Evolutionary conservation across 2,113 vertebrate genomes (phyloP).

Genomic region (Mus pahari): DNA sequence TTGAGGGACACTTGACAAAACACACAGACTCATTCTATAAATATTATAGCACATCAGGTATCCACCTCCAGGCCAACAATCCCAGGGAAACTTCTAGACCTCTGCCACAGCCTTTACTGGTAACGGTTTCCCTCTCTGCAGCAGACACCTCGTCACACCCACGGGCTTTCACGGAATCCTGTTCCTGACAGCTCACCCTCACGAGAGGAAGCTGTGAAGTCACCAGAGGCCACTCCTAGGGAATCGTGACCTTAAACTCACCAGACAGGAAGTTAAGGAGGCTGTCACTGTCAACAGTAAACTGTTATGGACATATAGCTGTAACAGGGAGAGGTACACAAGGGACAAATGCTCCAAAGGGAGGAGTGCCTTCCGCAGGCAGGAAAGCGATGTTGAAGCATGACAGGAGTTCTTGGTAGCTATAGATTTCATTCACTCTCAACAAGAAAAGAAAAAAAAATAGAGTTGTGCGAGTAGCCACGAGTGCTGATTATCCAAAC

Average conservation of each 20-base stretch:
- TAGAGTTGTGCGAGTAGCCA: not conserved
- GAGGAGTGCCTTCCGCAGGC: too few species aligned
- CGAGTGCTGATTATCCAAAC: not conserved
- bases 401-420: not conserved
- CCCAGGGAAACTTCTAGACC: not conserved
- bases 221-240: not conserved
- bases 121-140: not conserved
- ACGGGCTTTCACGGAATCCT: not conserved
- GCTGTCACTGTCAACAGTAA: not conserved
- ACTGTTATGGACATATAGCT: not conserved
- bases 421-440: not conserved
- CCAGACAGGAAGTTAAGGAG: constrained; percentile 58
- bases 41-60: not conserved
- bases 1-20: not conserved
- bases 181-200: constrained; percentile 12
- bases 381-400: not conserved
- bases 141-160: not conserved
- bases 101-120: not conserved
- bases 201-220: constrained; percentile 7
- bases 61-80: not conserved
- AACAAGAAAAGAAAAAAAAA: not conserved
- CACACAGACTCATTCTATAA: not conserved
- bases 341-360: not conserved
- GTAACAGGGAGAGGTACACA: not conserved
- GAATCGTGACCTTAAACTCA: not conserved